Evolutionary conservation across 2,113 vertebrate genomes (phyloP), one percentile per base, ranked within the genome.

Genomic region (Triplophysa dalaica): DNA sequence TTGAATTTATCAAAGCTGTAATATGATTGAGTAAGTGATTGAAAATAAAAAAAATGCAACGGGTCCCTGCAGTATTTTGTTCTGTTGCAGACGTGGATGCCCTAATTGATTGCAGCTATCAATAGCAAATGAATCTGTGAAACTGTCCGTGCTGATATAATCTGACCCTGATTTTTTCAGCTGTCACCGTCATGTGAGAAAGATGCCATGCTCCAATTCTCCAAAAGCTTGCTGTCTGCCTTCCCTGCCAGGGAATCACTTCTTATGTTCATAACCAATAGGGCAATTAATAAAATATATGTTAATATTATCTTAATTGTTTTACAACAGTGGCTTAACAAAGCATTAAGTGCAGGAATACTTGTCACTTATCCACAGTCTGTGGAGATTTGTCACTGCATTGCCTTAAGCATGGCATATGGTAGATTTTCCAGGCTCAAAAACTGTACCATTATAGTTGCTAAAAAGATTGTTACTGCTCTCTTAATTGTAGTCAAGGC

Each of bases 51-150:
- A 22, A 33, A 12, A 24, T 8, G 2, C 3, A 10, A 75, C 77
- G 21, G 86, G 85, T 90, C 86, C 85, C 84, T 87, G 88, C 86
- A 87, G 85, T 81, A 65, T 52, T 85, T 79, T 87, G 84, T 86
- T 85, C 67, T 9, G 45, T 78, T 85, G 64, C 80, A 83, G 81
- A 84, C 75, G 43, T 82, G 81, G 82, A 85, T 90, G 86, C 90
- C 88, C 87, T 87, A 93, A 95, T 94, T 95, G 94, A 96, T 97
- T 95, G 93, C 93, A 75, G 87, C 89, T 95, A 96, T 96, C 96
- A 95, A 95, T 95, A 95, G 93, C 95, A 94, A 93, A 94, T 94
- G 94, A 95, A 96, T 95, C 94, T 94, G 94, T 90, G 92, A 94
- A 92, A 91, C 91, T 95, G 95, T 95, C 95, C 94, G 87, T 92